Evolutionary conservation across 2,797 vertebrate genomes (phyloP), one percentile per base, ranked within the genome.

Genomic region (Hephaestus fuliginosus): DNA sequence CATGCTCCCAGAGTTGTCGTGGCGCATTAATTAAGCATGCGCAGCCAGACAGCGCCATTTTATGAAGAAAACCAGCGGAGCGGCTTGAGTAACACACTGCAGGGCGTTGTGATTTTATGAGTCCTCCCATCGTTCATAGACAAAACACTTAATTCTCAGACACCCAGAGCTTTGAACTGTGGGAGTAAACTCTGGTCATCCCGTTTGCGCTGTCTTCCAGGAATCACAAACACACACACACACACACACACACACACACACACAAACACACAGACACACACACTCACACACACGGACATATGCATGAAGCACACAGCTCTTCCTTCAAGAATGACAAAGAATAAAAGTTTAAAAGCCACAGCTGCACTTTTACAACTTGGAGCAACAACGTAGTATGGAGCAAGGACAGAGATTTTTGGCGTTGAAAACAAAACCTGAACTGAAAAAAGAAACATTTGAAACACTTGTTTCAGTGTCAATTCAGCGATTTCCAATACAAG

Each of bases 31-130:
- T 36, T 79, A 76, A 81, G 56, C 39, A 0, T 39, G 53, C 66
- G 80, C 69, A 71, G 86, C 46, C 81, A 82, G 80, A 85, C 66
- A 56, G 72, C 20, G 7, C 20, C 55, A 72, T 51, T 84, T 86
- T 62, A 80, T 86, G 61, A 85, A 75, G 64, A 77, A 79, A 78
- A 33, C 70, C 71, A 85, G 70, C 77, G 53, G 71, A 80, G 67
- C 6, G 18, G 71, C 41, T 70, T 81, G 76, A 86, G 79, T 78
- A 81, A 89, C 55, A 15, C 70, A 41, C 88, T 44, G 53, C 64
- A 44, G 83, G 86, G 60, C 74, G 74, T 81, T 69, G 73, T 28
- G 80, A 62, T 85, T 93, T 89, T 85, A 92, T 78, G 78, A 89
- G 82, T 78, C 65, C 43, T 75, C 70, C 49, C 70, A 70, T 78